A percentile compares a stretch with the other conserved stretches of the same genome.
Evolutionary conservation across 2,888 invertebrate species (phyloP).

Genomic region (Oxystoma pomonae): DNA sequence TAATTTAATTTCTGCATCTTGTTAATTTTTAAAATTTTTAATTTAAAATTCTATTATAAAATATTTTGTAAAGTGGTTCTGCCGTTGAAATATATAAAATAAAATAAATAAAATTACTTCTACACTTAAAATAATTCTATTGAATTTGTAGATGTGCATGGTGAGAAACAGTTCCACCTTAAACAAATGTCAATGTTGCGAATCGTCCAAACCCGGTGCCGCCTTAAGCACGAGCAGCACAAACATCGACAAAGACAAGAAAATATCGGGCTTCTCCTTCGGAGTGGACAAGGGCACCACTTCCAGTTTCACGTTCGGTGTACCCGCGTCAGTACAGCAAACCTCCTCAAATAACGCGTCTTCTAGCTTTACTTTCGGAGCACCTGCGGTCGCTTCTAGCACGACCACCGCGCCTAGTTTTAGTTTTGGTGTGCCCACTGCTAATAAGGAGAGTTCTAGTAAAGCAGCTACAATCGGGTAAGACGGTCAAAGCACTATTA

Average conservation of each 20-base stretch:
- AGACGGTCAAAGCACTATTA: conserved; percentile 6
- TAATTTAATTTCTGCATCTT: too few relatives aligned
- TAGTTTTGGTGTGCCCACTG: conserved; percentile 21
- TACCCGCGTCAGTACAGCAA: conserved; percentile 24
- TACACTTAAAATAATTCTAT: too few relatives aligned
- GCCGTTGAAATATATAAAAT: too few relatives aligned
- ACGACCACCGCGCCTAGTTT: conserved; percentile 22
- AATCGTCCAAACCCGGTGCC: conserved; percentile 50
- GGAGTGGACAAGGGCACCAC: conserved; percentile 48
- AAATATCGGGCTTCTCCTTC: conserved; percentile 47
- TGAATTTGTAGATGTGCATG: conserved; percentile 56
- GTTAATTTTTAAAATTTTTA: too few relatives aligned
- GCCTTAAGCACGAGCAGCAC: conserved; percentile 13
- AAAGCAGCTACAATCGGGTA: too few relatives aligned
- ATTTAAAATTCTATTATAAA: too few relatives aligned
- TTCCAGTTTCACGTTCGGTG: conserved; percentile 45
- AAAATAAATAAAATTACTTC: too few relatives aligned
- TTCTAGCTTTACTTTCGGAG: conserved; percentile 45
- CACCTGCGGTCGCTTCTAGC: conserved; percentile 24
- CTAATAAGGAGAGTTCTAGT: not conserved
- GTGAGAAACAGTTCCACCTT: conserved; percentile 48
- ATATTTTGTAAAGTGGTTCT: too few relatives aligned
- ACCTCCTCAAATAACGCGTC: conserved; percentile 3
- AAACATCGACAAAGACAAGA: conserved; percentile 28
- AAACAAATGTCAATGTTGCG: conserved; percentile 56